phyloP scores from a whole-genome alignment of 2,797 vertebrate genomes.

The Prionace glauca region DNA sequence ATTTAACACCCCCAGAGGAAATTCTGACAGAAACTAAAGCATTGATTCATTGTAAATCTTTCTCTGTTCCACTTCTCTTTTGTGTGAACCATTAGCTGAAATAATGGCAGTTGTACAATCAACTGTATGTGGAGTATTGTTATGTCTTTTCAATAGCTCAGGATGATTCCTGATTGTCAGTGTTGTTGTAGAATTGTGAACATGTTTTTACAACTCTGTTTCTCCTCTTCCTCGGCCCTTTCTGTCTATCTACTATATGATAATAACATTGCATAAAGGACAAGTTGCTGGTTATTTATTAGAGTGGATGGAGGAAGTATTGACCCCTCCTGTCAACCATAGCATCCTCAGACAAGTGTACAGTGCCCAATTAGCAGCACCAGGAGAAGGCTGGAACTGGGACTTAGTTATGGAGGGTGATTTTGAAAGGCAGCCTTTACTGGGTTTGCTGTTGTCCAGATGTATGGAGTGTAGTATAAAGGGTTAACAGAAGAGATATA shows the following conservation, averaged over 20 bases:
- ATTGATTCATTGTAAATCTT: not conserved
- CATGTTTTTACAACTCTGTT: too few relatives aligned
- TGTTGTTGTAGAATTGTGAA: not conserved
- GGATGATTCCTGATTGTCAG: not conserved
- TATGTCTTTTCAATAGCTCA: not conserved
- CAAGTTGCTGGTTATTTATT: not conserved
- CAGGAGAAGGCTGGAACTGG: not conserved
- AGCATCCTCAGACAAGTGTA: too few relatives aligned
- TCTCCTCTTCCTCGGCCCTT: not conserved
- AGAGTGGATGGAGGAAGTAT: not conserved
- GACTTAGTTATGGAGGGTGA: not conserved
- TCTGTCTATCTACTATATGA: not conserved
- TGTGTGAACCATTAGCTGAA: not conserved
- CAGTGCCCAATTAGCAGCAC: too few relatives aligned
- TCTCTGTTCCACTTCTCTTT: not conserved
- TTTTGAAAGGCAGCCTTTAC: not conserved
- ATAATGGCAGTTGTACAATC: not conserved
- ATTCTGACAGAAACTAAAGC: too few relatives aligned
- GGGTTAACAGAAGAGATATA: too few relatives aligned
- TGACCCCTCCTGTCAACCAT: too few relatives aligned
- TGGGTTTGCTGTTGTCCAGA: not conserved
- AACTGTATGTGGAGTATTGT: not conserved
- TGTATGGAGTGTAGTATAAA: not conserved
- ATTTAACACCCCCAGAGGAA: not conserved
- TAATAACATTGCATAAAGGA: not conserved